phyloP scores from a whole-genome alignment of 2,797 vertebrate genomes.

The Falco concolor region DNA sequence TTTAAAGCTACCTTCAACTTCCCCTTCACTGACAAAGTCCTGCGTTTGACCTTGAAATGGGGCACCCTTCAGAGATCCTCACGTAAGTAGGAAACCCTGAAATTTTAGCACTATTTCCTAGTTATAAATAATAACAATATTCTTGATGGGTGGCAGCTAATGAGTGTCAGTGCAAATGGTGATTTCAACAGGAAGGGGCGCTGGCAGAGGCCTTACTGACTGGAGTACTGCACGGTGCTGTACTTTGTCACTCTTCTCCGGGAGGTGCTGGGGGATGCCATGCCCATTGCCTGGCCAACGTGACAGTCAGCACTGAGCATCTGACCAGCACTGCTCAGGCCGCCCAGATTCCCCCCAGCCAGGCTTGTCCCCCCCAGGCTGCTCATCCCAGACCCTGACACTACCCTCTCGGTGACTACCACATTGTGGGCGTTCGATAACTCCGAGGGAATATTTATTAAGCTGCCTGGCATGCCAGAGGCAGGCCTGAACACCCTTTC shows the following conservation, averaged over 20 bases:
- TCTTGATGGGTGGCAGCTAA: conserved; percentile 2
- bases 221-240: conserved; percentile 76
- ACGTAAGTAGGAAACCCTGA: not conserved
- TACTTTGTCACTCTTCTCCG: conserved; percentile 75
- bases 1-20: conserved; percentile 9
- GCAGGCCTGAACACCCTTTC: conserved; percentile 74
- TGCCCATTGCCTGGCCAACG: conserved; percentile 67
- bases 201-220: conserved; percentile 47
- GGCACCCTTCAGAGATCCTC: not conserved
- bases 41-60: conserved; percentile 16
- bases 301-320: conserved; percentile 66
- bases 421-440: conserved; percentile 35
- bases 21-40: not conserved
- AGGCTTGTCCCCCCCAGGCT: not conserved
- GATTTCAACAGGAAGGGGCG: not conserved
- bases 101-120: conserved; percentile 31
- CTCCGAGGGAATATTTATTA: conserved; percentile 62
- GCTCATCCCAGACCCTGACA: conserved; percentile 65
- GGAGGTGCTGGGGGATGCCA: conserved; percentile 66
- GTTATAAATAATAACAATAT: conserved; percentile 50
- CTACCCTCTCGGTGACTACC: conserved; percentile 61
- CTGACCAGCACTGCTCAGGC: not conserved
- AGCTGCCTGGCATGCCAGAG: conserved; percentile 48
- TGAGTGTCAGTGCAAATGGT: not conserved
- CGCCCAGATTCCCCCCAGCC: not conserved